These are phyloP conservation scores for Drosophila gunungcola DNA, from an alignment of 1,140 invertebrate genomes.

Conservation along the genomic window DNA sequence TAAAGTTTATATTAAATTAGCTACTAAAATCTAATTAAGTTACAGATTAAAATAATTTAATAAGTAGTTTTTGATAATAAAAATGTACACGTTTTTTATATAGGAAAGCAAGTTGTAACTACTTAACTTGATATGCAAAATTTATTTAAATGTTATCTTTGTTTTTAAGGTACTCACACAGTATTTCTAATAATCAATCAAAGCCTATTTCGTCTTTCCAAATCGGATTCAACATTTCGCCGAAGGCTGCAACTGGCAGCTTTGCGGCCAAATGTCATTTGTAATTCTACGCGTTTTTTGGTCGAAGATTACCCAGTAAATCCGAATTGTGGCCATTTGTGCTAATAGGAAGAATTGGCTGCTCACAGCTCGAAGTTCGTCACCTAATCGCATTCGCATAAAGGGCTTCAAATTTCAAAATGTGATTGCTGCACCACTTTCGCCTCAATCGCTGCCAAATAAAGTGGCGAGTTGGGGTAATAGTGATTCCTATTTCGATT, in stretches of 20 bases:
- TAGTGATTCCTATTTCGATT: constrained; percentile 31
- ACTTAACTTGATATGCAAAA: no score
- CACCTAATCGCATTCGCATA: constrained; percentile 47
- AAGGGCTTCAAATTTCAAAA: constrained; percentile 70
- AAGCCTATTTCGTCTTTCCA: neutral
- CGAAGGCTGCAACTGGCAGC: constrained; percentile 11
- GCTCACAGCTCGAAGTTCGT: constrained; percentile 11
- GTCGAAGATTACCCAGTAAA: constrained; percentile 6
- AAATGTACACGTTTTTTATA: neutral
- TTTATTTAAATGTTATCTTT: no score
- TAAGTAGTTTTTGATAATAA: no score
- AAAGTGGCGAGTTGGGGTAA: constrained; percentile 13
- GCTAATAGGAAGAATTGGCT: constrained; percentile 54
- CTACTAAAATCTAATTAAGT: no score
- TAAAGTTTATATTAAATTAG: no score
- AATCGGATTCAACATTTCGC: neutral
- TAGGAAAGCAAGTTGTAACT: no score
- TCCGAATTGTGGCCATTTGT: constrained; percentile 75
- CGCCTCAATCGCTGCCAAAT: constrained; percentile 48
- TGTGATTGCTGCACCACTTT: constrained; percentile 55
- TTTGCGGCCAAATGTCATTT: constrained; percentile 44
- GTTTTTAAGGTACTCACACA: no score
- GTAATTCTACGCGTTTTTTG: constrained; percentile 52
- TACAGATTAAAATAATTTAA: no score
- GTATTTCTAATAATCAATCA: neutral